Base-by-base conservation (phyloP, 1,140 invertebrate species). In the Ceratosolen fusciceps region DNA sequence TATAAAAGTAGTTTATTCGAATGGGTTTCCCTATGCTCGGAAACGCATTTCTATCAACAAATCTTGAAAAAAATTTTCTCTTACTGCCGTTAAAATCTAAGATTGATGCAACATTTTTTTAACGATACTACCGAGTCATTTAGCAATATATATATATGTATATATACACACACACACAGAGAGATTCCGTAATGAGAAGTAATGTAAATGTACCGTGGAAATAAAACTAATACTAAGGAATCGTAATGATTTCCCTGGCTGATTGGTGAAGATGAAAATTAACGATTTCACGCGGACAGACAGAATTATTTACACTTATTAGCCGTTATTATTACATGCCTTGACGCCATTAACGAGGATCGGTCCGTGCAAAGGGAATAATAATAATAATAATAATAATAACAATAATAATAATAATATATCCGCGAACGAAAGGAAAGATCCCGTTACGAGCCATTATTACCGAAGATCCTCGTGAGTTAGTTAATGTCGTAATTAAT, bases 1-100 rank as follows among this genome's bases (percentile, higher is more conserved):
- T n/a, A 37, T 65, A 65, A 65, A 37, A 65, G 60, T 65, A 65
- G 31, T 65, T 37, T 37, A 65, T 65, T 65, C 60, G 31, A 65
- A 65, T 65, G 26, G 31, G 19, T 65, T 65, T 65, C 37, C n/a
- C n/a, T n/a, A n/a, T 65, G 26, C 60, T 65, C 34, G 37, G n/a
- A 37, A 65, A 65, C 16, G 60, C n/a, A 65, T 65, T 65, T 65
- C 60, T 65, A 37, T 37, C 60, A 37, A 65, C 34, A 9, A 21
- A 65, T 65, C 60, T 65, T 21, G n/a, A 31, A 37, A 65, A 31
- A 37, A 65, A 65, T 31, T 65, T 65, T 65, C 60, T 65, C 37
- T 65, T 65, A 65, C 21, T 37, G 9, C 34, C 34, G 19, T 52
- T 9, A 2, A 65, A 26, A 65, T 37, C 5, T 19, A 14, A 7